phyloP scores from a whole-genome alignment of 2,797 vertebrate species.

The Staurois parvus region DNA sequence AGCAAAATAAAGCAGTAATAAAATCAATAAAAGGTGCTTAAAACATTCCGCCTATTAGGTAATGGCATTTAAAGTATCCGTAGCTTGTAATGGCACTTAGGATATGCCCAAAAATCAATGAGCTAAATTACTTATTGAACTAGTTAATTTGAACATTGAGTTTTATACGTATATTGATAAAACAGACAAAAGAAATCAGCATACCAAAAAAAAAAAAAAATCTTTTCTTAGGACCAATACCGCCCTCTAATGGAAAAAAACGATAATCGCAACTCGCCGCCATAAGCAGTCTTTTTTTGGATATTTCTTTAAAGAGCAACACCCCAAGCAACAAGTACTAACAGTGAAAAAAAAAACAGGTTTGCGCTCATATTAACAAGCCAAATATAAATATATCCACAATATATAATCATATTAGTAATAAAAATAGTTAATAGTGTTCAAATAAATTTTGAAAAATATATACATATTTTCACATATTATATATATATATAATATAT shows the following conservation, averaged over 20 bases:
- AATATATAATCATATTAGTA: too few relatives aligned
- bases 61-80: constrained; percentile 88
- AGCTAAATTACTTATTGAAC: constrained; percentile 87
- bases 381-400: too few relatives aligned
- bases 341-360: too few relatives aligned
- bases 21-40: constrained; percentile 88
- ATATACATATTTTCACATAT: too few relatives aligned
- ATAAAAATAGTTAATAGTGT: too few relatives aligned
- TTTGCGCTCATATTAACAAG: too few relatives aligned
- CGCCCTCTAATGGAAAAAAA: constrained; percentile 76
- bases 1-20: constrained; percentile 87
- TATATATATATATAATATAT: too few relatives aligned
- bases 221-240: constrained; percentile 68
- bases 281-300: not conserved
- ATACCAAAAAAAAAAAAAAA: constrained; percentile 27
- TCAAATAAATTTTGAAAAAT: too few relatives aligned
- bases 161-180: constrained; percentile 84
- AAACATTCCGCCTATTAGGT: constrained; percentile 87
- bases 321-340: too few relatives aligned
- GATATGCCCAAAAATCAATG: constrained; percentile 85
- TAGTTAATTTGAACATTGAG: constrained; percentile 85
- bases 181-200: constrained; percentile 69
- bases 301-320: too few relatives aligned
- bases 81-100: constrained; percentile 87
- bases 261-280: not conserved